Percentiles rank a stretch among this genome's conserved stretches.
phyloP scores from a whole-genome alignment of 2,888 invertebrate genomes.

The Atethmia centrago region DNA sequence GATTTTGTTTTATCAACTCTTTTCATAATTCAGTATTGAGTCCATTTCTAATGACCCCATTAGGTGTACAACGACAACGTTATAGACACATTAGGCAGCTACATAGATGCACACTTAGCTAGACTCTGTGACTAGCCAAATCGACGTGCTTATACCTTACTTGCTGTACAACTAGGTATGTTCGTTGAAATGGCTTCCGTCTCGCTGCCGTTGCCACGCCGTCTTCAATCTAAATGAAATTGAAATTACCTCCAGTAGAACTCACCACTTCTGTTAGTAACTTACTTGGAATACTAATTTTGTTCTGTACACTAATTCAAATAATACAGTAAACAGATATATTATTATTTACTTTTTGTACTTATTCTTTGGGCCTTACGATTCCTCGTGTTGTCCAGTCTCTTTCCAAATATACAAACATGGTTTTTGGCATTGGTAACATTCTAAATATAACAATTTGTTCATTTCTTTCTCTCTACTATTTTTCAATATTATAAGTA shows the following conservation, averaged over 20 bases:
- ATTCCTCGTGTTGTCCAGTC: not conserved
- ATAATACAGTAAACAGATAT: not conserved
- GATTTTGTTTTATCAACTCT: not conserved
- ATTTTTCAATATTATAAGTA: not conserved
- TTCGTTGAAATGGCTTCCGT: conserved; percentile 51
- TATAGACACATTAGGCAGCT: conserved; percentile 14
- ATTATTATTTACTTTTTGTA: not conserved
- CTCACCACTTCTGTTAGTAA: not conserved
- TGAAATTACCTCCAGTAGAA: conserved; percentile 24
- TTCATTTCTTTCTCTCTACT: too few species aligned
- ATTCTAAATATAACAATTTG: too few species aligned
- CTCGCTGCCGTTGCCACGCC: conserved; percentile 46
- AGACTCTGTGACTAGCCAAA: conserved; percentile 30
- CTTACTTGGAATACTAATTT: not conserved
- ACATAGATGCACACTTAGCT: conserved; percentile 5
- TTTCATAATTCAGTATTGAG: not conserved
- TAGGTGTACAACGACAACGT: not conserved
- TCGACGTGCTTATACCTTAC: conserved; percentile 32
- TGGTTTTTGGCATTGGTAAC: not conserved
- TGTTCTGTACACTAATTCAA: not conserved
- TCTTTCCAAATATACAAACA: not conserved
- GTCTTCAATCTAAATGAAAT: conserved; percentile 43
- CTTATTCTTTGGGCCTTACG: not conserved
- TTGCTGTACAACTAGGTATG: not conserved
- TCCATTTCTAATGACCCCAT: not conserved